Base-by-base conservation (phyloP, 2,113 vertebrate species). In the Platysteira castanea region DNA sequence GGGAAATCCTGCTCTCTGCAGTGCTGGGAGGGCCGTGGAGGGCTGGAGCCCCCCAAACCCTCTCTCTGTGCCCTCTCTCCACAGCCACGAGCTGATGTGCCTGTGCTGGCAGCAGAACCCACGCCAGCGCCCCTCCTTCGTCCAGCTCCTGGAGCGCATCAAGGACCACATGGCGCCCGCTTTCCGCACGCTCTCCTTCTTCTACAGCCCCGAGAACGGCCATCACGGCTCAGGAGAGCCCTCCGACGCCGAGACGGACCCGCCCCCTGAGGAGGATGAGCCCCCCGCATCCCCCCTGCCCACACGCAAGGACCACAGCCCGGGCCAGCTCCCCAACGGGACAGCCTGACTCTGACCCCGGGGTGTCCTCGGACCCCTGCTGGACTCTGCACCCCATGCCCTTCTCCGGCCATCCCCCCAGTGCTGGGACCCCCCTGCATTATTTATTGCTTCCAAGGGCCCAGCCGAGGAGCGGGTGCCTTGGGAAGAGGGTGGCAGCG, bases 91-190 rank as follows among this genome's bases (percentile, higher is more conserved):
- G 57, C 95, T 98, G 95, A 98, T 98, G 98, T 90, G 84, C 33
- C 94, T 91, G 90, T 98, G 98, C 95, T 98, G 98, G 98, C 98
- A 98, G 87, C 98, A 98, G 93, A 98, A 97, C 79, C 98, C 98
- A 0, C 98, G 98, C n/a, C 97, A 97, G 49, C 97, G 98, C 5
- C 98, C 98, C 0, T 95, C 97, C 50, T 98, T 98, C 83, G 4
- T 96, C 24, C 97, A 98, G 89, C 98, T 98, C 37, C 96, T 98
- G 95, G 97, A 98, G 88, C 95, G 95, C 94, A 97, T 98, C 71
- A 96, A 91, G 91, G 97, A 97, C 15, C 96, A 98, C 59, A 97
- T 98, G 88, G 94, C 65, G 0, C 92, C 97, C 11, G 69, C 94
- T 22, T 98, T 98, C 97, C 97, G 92, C 39, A 87, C 92, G 70